Percentiles rank a stretch among this genome's conserved stretches.
Evolutionary conservation across 2,113 vertebrate genomes (phyloP).

Genomic region (Bothrops jararaca): DNA sequence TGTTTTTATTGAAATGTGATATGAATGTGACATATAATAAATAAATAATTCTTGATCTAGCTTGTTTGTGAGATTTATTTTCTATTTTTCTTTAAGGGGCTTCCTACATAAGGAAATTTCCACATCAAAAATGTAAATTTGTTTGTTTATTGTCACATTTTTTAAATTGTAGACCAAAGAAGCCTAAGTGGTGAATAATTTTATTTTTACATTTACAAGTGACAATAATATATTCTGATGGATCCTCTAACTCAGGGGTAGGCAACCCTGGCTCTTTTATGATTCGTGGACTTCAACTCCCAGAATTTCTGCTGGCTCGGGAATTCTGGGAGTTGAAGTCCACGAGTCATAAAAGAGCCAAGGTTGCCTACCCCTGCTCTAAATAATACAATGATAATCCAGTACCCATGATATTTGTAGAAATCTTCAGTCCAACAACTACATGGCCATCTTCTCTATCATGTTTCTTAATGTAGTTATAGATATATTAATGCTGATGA

Average conservation of each 20-base stretch:
- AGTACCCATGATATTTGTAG: conserved; percentile 20
- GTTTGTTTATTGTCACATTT: not conserved
- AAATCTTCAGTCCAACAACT: conserved; percentile 7
- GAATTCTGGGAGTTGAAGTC: too few relatives aligned
- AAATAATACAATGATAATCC: too few relatives aligned
- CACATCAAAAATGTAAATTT: conserved; percentile 11
- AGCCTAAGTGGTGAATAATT: not conserved
- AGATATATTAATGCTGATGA: conserved; percentile 43
- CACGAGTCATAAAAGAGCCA: too few relatives aligned
- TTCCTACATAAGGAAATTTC: not conserved
- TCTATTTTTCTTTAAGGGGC: not conserved
- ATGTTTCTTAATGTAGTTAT: not conserved
- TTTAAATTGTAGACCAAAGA: not conserved
- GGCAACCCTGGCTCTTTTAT: too few relatives aligned
- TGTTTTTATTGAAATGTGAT: too few relatives aligned
- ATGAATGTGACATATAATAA: not conserved
- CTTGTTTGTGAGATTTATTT: not conserved
- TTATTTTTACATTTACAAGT: conserved; percentile 13
- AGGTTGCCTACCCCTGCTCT: too few relatives aligned
- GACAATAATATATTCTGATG: not conserved
- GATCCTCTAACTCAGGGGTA: not conserved
- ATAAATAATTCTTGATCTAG: not conserved
- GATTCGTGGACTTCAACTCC: too few relatives aligned
- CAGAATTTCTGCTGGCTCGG: too few relatives aligned
- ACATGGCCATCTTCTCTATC: not conserved